Evolutionary conservation across 2,888 invertebrate species (phyloP), one percentile per base, ranked within the genome.

Genomic region (Gryllus longicercus): DNA sequence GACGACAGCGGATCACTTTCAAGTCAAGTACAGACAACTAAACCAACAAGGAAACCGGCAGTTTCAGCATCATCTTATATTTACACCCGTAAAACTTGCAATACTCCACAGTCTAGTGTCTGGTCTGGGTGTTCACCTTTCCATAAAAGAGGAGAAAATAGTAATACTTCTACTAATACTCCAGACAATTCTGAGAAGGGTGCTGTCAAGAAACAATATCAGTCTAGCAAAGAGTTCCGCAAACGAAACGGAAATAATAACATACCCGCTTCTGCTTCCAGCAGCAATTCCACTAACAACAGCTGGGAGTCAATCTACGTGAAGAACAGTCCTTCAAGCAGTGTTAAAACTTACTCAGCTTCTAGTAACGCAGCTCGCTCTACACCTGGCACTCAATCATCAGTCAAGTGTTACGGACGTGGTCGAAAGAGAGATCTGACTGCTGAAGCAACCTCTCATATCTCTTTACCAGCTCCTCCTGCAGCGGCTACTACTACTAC

Each of bases 211-310:
- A 79, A 79, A 38, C 79, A 79, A 23, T 77, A 79, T 16, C 63
- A 76, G 25, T 49, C 79, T 63, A 78, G 80, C 88, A 88, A 85
- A 87, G 88, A 88, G 84, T 88, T 87, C 85, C 87, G 86, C 83
- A 88, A 88, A 85, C 85, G 78, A 49, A 76, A 75, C 78, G 18
- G 74, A 21, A 78, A 50, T 74, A 79, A 80, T 49, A 76, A 74
- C 78, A 50, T 81, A 83, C 75, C 78, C 51, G 76, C 80, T 38
- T 51, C 75, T 23, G 51, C 79, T n/a, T 79, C 80, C 76, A 51
- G 75, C n/a, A 75, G 63, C 77, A 79, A 76, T 78, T 78, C 51
- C 38, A 50, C 78, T 74, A 74, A 38, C 49, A 51, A 38, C 49
- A 51, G 76, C 14, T 79, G 79, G 79, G 79, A 79, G 63, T 76